Base-by-base conservation (phyloP, 2,888 invertebrate species). In the Ophion ventricosus region DNA sequence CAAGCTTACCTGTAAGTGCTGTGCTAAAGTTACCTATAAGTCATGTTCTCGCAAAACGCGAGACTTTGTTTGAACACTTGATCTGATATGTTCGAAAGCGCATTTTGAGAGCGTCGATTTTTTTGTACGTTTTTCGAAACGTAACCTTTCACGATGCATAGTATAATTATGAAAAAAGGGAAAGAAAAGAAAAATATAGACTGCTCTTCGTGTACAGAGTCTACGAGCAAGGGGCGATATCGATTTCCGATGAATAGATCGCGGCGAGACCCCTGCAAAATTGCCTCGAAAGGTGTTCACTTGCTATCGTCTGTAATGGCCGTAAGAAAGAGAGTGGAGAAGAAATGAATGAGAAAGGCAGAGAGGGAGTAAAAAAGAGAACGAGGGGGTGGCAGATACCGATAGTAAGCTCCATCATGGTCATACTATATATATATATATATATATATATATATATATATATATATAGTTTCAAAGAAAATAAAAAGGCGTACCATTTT, bases 231-330 rank as follows among this genome's bases (percentile, higher is more conserved):
- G 43, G 35, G 64, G 64, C 57, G 74, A 73, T 84, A 84, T 81
- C 77, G 81, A 63, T 84, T 84, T 81, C 54, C 81, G 84, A 81
- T 78, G 78, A 81, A 81, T 78, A 70, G 78, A 84, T 81, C 75
- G 86, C 75, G 64, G 79, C 78, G 61, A 43, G 74, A 67, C 83
- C 79, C 82, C 72, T 82, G 70, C 63, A 40, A 79, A 77, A 64
- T 83, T 81, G 78, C 75, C 75, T 76, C 77, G 59, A 80, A 82
- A 82, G 72, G 72, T 78, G 78, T 81, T 84, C 80, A 63, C 82
- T 76, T 78, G 82, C 64, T 75, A 74, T 84, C 64, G 72, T 75
- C 70, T 84, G 78, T 82, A 84, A 84, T 84, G 78, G 84, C 61
- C 54, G 72, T 54, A 63, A 72, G 59, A 81, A 84, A 77, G 82